phyloP scores from a whole-genome alignment of 2,113 vertebrate species.

The Recurvirostra avosetta region DNA sequence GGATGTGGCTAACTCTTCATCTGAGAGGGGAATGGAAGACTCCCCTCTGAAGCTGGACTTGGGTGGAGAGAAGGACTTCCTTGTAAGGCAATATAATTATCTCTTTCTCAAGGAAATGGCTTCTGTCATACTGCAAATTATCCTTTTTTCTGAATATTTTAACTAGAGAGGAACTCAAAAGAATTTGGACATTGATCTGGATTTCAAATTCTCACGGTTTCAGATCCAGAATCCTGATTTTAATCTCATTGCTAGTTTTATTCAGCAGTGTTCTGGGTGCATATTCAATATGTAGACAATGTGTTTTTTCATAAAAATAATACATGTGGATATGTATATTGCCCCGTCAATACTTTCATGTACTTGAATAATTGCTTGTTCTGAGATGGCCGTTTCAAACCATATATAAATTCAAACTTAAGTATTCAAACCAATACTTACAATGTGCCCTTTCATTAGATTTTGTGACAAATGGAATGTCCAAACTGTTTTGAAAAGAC shows the following conservation, averaged over 20 bases:
- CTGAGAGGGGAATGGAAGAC: neutral
- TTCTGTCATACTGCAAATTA: neutral
- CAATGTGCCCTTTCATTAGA: neutral
- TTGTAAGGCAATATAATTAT: neutral
- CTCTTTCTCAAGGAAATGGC: neutral
- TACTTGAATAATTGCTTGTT: neutral
- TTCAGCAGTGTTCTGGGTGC: neutral
- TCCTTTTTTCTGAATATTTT: neutral
- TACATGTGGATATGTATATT: neutral
- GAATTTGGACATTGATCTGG: neutral
- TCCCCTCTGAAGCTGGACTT: neutral
- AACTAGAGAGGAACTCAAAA: neutral
- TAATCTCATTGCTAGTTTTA: neutral
- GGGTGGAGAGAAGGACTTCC: neutral
- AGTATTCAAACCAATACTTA: neutral
- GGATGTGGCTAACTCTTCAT: conserved; percentile 2
- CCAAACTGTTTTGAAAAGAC: neutral
- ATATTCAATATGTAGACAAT: neutral
- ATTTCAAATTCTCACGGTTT: neutral
- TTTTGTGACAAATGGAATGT: neutral
- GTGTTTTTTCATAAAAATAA: neutral
- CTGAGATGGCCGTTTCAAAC: neutral
- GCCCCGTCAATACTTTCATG: neutral
- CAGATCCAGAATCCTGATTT: neutral
- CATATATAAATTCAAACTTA: neutral